Base-by-base conservation (phyloP, 92 coral and sea anemone species). In the Palythoa grandis region DNA sequence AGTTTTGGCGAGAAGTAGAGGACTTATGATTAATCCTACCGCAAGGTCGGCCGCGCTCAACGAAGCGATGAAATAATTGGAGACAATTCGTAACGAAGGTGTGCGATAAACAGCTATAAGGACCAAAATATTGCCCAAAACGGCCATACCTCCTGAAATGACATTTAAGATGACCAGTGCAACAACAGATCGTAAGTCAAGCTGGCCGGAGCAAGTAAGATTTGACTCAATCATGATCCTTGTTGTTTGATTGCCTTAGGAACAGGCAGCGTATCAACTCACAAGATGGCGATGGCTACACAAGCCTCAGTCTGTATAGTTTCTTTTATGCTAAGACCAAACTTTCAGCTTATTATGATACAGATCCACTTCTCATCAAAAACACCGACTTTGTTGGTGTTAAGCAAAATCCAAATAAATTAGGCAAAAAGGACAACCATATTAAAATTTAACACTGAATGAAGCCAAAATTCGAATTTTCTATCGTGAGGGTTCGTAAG, bases 101-200 rank as follows among this genome's bases (percentile, higher is more conserved):
- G 85, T 80, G 85, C 85, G 85, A 66, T 80, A 80, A 20, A 80
- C 85, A 65, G 85, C 85, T 22, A 40, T 80, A 66, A 80, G 74
- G 60, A 80, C 74, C 74, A 80, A 66, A 35, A 80, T 47, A 80
- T 80, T 80, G 47, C 85, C 85, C 58, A 47, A 20, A n/a, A 66
- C 74, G 19, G 85, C 73, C 85, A 68, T 80, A 76, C 25, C 19
- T 52, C 82, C 82, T 25, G 82, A 76, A n/a, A 76, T 53, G 0
- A 29, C 82, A 52, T 76, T 76, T 8, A 76, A 38, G 5, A 15
- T 4, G 1, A 53, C 82, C 22, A 76, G 24, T 15, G 53, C 66
- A 14, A 5, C 47, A 29, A 76, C 24, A 2, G 82, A 76, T 9
- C 22, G 9, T 1, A 14, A 3, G 63, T 76, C 82, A 29, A 76